phyloP scores from a whole-genome alignment of 1,140 invertebrate genomes.

The Cydia fagiglandana region DNA sequence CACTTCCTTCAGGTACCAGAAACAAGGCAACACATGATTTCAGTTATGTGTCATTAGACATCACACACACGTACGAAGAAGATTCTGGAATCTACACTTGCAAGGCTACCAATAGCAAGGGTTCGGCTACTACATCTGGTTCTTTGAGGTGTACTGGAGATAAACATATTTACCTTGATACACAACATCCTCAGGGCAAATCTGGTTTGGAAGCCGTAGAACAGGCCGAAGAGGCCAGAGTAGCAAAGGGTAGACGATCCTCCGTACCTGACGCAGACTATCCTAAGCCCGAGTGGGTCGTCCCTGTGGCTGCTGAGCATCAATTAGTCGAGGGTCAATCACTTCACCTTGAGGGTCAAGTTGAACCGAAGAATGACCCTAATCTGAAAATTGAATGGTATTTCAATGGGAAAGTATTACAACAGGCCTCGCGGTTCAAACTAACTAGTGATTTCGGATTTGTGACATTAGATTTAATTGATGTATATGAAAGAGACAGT shows the following conservation, averaged over 20 bases:
- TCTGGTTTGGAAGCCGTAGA: conserved; percentile 91
- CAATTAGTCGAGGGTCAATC: conserved; percentile 93
- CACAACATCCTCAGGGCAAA: conserved; percentile 94
- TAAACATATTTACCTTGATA: conserved; percentile 89
- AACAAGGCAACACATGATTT: conserved; percentile 94
- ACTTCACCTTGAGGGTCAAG: conserved; percentile 94
- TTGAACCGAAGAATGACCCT: conserved; percentile 98
- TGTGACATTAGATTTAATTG: conserved; percentile 92
- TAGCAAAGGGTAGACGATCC: conserved; percentile 83
- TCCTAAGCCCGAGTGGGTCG: conserved; percentile 93
- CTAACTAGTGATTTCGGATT: conserved; percentile 95
- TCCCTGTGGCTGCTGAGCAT: conserved; percentile 89
- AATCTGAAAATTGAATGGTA: conserved; percentile 97
- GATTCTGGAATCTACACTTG: conserved; percentile 95
- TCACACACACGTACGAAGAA: conserved; percentile 89
- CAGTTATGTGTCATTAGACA: conserved; percentile 91
- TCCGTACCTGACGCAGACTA: conserved; percentile 86
- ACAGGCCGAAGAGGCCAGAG: conserved; percentile 89
- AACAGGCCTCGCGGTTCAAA: conserved; percentile 92
- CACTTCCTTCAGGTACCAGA: conserved; percentile 87
- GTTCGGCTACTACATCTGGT: conserved; percentile 92
- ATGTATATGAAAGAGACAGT: conserved; percentile 95
- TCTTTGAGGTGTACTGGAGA: conserved; percentile 90
- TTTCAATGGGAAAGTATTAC: conserved; percentile 93
- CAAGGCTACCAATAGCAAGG: conserved; percentile 94